These are phyloP conservation scores for Ciconia nigra DNA, from an alignment of 2,797 vertebrate genomes.

Conservation along the genomic window DNA sequence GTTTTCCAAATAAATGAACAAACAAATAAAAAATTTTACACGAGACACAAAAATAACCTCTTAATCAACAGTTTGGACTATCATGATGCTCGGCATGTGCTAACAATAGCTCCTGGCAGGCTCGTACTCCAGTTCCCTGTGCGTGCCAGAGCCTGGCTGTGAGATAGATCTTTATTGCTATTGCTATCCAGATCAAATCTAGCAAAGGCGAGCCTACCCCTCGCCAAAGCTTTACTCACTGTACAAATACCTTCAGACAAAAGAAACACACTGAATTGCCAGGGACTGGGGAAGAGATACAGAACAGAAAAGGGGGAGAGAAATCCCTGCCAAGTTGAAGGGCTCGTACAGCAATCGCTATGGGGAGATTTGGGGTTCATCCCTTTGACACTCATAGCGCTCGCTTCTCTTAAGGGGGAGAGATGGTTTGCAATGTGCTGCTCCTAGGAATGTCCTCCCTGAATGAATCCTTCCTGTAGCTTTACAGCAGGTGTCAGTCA, in stretches of 20 bases:
- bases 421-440: not conserved
- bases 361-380: not conserved
- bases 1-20: not conserved
- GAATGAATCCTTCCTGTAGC: not conserved
- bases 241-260: not conserved
- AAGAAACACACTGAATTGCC: not conserved
- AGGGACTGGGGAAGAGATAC: not conserved
- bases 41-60: not conserved
- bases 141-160: not conserved
- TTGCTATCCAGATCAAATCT: not conserved
- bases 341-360: not conserved
- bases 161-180: not conserved
- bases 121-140: accelerated
- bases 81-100: not conserved
- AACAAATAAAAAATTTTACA: not conserved
- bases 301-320: not conserved
- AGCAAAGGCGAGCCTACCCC: not conserved
- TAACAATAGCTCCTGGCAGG: not conserved
- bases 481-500: not conserved
- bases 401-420: not conserved
- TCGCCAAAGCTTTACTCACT: not conserved
- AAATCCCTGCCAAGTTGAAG: not conserved
- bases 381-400: not conserved
- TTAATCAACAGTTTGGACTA: not conserved
- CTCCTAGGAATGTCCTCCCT: not conserved